Conservation (phyloP, 2,797 vertebrate genomes). For the Sebastes vulpes region DNA sequence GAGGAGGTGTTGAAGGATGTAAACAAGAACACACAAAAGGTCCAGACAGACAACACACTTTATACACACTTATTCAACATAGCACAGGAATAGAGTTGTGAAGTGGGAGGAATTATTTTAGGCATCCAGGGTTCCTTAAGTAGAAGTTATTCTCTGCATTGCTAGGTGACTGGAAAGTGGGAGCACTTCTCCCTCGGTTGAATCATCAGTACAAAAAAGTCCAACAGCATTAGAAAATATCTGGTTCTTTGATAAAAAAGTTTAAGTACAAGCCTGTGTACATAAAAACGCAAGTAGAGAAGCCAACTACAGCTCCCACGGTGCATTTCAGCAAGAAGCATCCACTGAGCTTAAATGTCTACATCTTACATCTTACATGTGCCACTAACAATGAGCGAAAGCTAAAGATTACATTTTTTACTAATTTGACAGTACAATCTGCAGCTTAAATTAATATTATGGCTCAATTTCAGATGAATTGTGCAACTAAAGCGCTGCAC, state of each 20-base stretch:
- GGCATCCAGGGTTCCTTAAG: slow-evolving; percentile 13
- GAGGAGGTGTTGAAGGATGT: background rate
- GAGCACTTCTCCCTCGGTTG: background rate
- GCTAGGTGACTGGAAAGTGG: background rate
- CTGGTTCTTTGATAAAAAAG: background rate
- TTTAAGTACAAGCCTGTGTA: background rate
- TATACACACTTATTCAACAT: background rate
- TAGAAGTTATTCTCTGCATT: slow-evolving; percentile 11
- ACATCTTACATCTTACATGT: background rate
- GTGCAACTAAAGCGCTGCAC: background rate
- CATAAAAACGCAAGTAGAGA: background rate
- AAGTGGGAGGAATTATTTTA: slow-evolving; percentile 44
- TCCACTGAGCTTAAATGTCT: background rate
- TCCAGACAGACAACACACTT: slow-evolving; percentile 10
- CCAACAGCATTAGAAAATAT: background rate
- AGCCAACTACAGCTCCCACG: background rate
- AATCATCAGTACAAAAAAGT: slow-evolving; percentile 2
- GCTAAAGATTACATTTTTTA: background rate
- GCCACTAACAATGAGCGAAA: background rate
- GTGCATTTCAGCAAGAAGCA: background rate
- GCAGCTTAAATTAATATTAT: background rate
- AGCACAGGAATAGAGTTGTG: slow-evolving; percentile 14
- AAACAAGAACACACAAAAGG: slow-evolving; percentile 2
- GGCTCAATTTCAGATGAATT: background rate
- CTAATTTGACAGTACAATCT: background rate